These are phyloP conservation scores for Amphilophus citrinellus DNA, from an alignment of 2,113 vertebrate species.

Conservation along the genomic window DNA sequence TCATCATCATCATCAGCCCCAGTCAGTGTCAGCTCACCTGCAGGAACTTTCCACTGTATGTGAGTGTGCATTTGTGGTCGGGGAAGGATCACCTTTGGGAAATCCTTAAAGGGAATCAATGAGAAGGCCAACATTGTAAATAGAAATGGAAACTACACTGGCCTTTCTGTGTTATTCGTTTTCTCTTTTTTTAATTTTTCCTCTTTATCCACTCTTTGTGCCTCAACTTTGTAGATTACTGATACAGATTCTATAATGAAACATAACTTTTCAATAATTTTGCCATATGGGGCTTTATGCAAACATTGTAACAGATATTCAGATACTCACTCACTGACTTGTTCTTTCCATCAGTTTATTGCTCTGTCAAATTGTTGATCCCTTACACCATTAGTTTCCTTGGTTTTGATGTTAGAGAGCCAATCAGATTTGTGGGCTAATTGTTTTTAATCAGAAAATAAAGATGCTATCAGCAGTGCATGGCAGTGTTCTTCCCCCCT, in stretches of 20 bases:
- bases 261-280: not conserved
- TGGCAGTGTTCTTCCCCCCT: not conserved
- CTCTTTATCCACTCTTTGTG: conserved; percentile 7
- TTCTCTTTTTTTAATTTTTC: not conserved
- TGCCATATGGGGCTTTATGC: not conserved
- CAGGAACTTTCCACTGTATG: conserved; percentile 71
- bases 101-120: conserved; percentile 59
- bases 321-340: not conserved
- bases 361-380: conserved; percentile 1
- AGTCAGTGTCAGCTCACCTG: conserved; percentile 42
- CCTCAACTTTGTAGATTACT: not conserved
- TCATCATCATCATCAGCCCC: conserved; percentile 52
- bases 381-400: not conserved
- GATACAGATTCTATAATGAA: not conserved
- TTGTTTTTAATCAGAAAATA: not conserved
- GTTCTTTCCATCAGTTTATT: not conserved
- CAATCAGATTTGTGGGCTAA: not conserved
- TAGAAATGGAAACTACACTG: conserved; percentile 45
- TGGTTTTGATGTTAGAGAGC: not conserved
- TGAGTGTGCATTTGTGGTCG: conserved; percentile 12
- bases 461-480: not conserved
- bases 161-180: conserved; percentile 19
- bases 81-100: conserved; percentile 56
- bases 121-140: conserved; percentile 49
- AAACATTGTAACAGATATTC: not conserved